phyloP scores from a whole-genome alignment of 37 sponge, comb jelly and placozoan genomes.

The Aplysina aerophoba region DNA sequence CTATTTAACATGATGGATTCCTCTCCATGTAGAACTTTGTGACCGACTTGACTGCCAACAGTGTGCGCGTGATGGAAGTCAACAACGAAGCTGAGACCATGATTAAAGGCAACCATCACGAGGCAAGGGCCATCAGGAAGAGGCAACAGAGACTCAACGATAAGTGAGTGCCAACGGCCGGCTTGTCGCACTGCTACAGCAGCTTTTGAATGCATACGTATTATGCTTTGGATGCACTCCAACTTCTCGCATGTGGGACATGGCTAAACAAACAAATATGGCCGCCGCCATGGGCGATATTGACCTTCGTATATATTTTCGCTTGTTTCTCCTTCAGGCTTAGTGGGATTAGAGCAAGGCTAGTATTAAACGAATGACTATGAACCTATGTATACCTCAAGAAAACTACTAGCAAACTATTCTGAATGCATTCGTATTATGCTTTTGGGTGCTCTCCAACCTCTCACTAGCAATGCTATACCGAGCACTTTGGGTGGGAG shows the following conservation, averaged over 20 bases:
- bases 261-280: no score
- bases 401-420: no score
- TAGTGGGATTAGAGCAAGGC: no score
- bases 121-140: constrained; percentile 53
- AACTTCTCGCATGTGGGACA: no score
- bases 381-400: no score
- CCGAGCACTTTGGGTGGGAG: no score
- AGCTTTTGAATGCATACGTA: not conserved
- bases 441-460: not conserved
- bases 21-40: constrained; percentile 61
- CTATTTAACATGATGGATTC: no score
- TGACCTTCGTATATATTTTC: no score
- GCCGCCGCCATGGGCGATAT: no score
- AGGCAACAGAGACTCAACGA: constrained; percentile 77
- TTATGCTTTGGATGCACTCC: not conserved
- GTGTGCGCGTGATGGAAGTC: constrained; percentile 71
- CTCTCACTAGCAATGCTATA: not conserved
- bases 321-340: no score
- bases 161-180: constrained; percentile 30
- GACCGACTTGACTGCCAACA: constrained; percentile 77
- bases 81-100: constrained; percentile 77
- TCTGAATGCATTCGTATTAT: not conserved
- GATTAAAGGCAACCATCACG: constrained; percentile 69
- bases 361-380: no score
- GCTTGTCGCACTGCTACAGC: no score